phyloP scores from a whole-genome alignment of 2,888 invertebrate genomes.

The Chrysina gloriosa region DNA sequence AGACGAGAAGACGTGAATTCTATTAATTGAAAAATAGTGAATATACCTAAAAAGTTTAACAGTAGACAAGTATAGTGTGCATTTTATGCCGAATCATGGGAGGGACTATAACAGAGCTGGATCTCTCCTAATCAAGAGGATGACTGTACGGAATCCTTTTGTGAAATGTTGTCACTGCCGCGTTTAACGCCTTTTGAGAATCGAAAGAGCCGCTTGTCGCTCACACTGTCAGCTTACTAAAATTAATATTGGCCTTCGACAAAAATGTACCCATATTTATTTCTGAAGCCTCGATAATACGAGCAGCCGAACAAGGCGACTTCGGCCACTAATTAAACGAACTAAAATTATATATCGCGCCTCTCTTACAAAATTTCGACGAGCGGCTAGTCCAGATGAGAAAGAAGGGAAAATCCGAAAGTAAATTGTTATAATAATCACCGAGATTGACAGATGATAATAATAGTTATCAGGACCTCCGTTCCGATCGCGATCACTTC shows the following conservation, averaged over 20 bases:
- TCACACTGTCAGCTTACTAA: constrained; percentile 60
- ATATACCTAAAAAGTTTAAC: constrained; percentile 44
- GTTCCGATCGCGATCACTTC: not conserved
- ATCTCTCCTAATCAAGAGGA: constrained; percentile 65
- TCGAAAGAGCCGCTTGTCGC: constrained; percentile 56
- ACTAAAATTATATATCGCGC: constrained; percentile 29
- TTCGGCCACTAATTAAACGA: constrained; percentile 34
- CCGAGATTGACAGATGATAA: constrained; percentile 27
- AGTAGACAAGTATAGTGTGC: constrained; percentile 45
- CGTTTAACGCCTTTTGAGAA: constrained; percentile 56
- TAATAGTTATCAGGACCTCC: constrained; percentile 15
- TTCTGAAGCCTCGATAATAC: constrained; percentile 48
- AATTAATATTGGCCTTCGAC: constrained; percentile 56
- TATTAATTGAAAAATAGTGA: constrained; percentile 47
- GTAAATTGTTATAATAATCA: constrained; percentile 17
- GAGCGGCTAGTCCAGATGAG: too few species aligned
- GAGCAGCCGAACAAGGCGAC: not conserved
- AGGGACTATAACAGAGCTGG: constrained; percentile 60
- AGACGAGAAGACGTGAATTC: constrained; percentile 38
- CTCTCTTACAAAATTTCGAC: too few species aligned
- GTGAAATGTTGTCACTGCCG: constrained; percentile 64
- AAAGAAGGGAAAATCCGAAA: too few species aligned
- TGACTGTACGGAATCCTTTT: constrained; percentile 59
- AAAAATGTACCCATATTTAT: constrained; percentile 49
- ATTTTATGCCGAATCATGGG: constrained; percentile 62